These are phyloP conservation scores for Entomobrya proxima DNA, from an alignment of 2,888 invertebrate species.

Conservation along the genomic window DNA sequence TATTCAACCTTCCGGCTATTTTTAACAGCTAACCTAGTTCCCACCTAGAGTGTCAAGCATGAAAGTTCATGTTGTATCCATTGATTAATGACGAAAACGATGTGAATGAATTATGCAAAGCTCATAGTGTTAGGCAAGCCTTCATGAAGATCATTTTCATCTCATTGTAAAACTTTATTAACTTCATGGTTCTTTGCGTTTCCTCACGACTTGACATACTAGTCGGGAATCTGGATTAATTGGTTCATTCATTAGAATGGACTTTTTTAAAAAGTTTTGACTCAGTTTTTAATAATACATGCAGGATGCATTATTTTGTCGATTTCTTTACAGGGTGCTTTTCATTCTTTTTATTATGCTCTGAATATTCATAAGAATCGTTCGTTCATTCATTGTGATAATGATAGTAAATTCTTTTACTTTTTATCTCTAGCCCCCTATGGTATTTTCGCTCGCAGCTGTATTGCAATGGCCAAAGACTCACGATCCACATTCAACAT, in stretches of 20 bases:
- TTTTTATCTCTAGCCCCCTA: conserved; percentile 86
- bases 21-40: conserved; percentile 45
- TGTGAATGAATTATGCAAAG: conserved; percentile 57
- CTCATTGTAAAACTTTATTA: neutral
- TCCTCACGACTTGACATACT: conserved; percentile 67
- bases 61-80: neutral
- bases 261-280: conserved; percentile 33
- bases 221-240: conserved; percentile 68
- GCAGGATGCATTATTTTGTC: neutral
- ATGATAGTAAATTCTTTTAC: conserved; percentile 43
- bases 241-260: conserved; percentile 63
- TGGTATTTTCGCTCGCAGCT: conserved; percentile 95
- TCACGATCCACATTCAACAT: conserved; percentile 97
- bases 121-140: neutral
- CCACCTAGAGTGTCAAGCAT: conserved; percentile 46
- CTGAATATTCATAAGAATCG: conserved; percentile 46
- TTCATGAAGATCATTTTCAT: conserved; percentile 23
- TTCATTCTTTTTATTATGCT: conserved; percentile 39
- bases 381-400: conserved; percentile 37
- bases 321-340: conserved; percentile 27
- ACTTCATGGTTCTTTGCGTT: conserved; percentile 56
- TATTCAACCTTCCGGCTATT: conserved; percentile 42
- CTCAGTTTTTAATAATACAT: conserved; percentile 7
- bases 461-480: conserved; percentile 97
- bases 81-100: neutral